These are phyloP conservation scores for Bombus confusus DNA, from an alignment of 1,140 invertebrate genomes.

Conservation along the genomic window DNA sequence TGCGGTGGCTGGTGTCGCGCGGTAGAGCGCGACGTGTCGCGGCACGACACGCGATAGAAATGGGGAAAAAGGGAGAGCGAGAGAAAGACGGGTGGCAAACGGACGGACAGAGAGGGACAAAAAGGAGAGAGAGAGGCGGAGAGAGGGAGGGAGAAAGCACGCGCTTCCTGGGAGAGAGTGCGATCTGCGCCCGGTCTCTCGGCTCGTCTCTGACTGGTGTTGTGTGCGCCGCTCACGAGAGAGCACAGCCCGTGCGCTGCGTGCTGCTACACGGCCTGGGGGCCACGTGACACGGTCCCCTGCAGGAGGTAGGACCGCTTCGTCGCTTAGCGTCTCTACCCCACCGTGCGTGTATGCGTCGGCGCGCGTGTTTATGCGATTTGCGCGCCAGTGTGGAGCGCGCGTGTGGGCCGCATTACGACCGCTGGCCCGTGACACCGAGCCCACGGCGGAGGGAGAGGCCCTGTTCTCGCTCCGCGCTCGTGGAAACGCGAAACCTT, in stretches of 20 bases:
- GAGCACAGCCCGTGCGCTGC: slow-evolving; percentile 68
- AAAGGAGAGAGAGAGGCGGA: slow-evolving; percentile 3
- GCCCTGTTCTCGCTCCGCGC: slow-evolving; percentile 11
- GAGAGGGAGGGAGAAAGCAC: slow-evolving; percentile 36
- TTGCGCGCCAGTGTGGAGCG: slow-evolving; percentile 65
- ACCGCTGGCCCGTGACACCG: slow-evolving; percentile 51
- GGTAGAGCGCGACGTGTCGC: slow-evolving; percentile 39
- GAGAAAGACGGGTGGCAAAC: slow-evolving; percentile 12
- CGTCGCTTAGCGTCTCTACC: slow-evolving; percentile 36
- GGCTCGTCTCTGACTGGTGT: slow-evolving; percentile 79
- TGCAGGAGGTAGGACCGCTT: slow-evolving; percentile 72
- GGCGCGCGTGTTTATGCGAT: slow-evolving; percentile 61
- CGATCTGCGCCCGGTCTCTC: slow-evolving; percentile 74
- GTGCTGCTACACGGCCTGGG: slow-evolving; percentile 68
- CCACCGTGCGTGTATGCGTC: slow-evolving; percentile 58
- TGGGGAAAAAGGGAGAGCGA: slow-evolving; percentile 30
- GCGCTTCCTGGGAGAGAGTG: slow-evolving; percentile 60
- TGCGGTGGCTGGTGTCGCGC: slow-evolving; percentile 12
- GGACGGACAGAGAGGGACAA: slow-evolving; percentile 24
- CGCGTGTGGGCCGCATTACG: slow-evolving; percentile 65
- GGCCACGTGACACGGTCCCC: slow-evolving; percentile 72
- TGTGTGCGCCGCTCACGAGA: slow-evolving; percentile 66
- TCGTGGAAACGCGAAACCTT: background rate
- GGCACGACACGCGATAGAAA: slow-evolving; percentile 22
- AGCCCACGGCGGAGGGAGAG: slow-evolving; percentile 48